phyloP scores from a whole-genome alignment of 2,797 vertebrate genomes.

The Lepilemur ruficaudatus region DNA sequence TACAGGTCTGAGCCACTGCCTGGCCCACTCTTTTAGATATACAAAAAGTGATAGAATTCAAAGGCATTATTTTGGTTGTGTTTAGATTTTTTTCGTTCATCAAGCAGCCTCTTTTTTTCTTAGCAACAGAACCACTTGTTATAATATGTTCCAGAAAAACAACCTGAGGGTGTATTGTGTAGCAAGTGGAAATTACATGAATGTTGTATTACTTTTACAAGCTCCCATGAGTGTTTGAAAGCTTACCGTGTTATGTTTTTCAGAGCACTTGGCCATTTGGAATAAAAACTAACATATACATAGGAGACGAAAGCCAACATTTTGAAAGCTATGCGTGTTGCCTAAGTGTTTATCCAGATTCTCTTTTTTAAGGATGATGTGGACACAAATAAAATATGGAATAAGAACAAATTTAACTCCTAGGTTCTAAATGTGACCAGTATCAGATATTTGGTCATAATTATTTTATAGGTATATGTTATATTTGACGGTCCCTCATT shows the following conservation, averaged over 20 bases:
- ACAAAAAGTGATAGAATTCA: constrained; percentile 41
- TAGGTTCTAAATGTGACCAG: background rate
- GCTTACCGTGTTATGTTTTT: constrained; percentile 58
- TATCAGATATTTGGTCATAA: constrained; percentile 28
- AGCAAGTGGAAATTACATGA: constrained; percentile 70
- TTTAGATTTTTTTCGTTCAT: constrained; percentile 39
- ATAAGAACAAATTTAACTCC: constrained; percentile 31
- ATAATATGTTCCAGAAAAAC: constrained; percentile 48
- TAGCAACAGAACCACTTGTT: constrained; percentile 63
- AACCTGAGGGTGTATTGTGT: constrained; percentile 56
- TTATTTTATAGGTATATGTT: background rate
- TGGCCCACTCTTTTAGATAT: background rate
- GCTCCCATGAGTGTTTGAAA: constrained; percentile 65
- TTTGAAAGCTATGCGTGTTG: constrained; percentile 24
- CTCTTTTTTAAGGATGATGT: background rate
- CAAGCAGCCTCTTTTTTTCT: constrained; percentile 17
- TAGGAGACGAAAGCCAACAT: constrained; percentile 33
- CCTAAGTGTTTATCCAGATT: constrained; percentile 34
- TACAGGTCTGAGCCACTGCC: too few relatives aligned
- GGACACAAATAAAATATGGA: constrained; percentile 45
- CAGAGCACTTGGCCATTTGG: constrained; percentile 42
- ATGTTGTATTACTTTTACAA: constrained; percentile 70
- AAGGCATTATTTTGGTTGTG: constrained; percentile 20
- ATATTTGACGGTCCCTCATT: background rate
- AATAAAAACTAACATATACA: constrained; percentile 23